Base-by-base conservation (phyloP, 2,797 vertebrate genomes). In the Peromyscus nudipes region DNA sequence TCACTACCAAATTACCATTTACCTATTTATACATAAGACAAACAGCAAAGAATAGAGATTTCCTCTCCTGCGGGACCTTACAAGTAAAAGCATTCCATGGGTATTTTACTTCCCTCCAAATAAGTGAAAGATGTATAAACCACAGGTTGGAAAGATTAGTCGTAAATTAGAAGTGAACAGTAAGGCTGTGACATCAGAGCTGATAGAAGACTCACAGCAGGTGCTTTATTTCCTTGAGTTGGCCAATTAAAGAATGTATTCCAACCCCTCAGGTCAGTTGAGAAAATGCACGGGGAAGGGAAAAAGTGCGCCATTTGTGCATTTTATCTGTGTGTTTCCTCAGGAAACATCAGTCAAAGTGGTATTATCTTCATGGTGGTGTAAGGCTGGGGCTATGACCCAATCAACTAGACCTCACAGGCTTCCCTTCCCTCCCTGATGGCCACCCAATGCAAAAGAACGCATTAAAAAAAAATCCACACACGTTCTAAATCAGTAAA, bases 11-110 rank as follows among this genome's bases (percentile, higher is more conserved):
- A 83, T 71, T 67, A 43, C 65, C 43, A 76, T 60, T 62, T 17
- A 76, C 31, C 57, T 40, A n/a, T 77, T 92, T 62, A 93, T 19
- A 84, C 25, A 85, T 1, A 67, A 96, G 86, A 76, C 46, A 87
- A 80, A 90, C 46, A 27, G 19, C 55, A 31, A 62, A 71, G 95
- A 89, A 81, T 23, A 94, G 52, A 96, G 67, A 95, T 86, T 60
- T 46, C 37, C 31, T 23, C 34, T 49, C 55, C 73, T 82, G 46
- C 67, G 31, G 43, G 64, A 93, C 43, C 6, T 85, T 52, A 92
- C 4, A 64, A 37, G 60, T 81, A 90, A 77, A 64, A 34, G n/a
- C 31, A 93, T 69, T 92, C 77, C 10, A 1, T 82, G 75, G 40
- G 43, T 81, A 75, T 1, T 62, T 82, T 60, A 69, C 76, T 14